Evolutionary conservation across 2,113 vertebrate species (phyloP).

Genomic region (Microcebus jonahi): DNA sequence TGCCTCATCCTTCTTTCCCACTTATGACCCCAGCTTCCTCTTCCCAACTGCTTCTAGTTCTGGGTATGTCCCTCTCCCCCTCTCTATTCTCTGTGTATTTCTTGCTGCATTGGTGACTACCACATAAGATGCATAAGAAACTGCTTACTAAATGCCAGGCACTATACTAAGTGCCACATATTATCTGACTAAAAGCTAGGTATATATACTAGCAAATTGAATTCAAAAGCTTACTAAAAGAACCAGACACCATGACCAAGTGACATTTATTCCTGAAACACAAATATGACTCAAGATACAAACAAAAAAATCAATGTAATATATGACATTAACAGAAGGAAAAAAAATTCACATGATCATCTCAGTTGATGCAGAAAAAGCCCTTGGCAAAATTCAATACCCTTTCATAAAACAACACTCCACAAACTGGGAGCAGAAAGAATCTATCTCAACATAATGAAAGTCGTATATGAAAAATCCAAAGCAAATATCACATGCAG

Average conservation of each 20-base stretch:
- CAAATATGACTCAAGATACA: not conserved
- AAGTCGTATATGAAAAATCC: not conserved
- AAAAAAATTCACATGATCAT: not conserved
- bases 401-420: not conserved
- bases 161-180: not conserved
- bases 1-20: not conserved
- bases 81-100: not conserved
- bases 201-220: not conserved
- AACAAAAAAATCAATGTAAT: not conserved
- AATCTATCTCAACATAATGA: not conserved
- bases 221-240: not conserved
- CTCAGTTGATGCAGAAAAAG: not conserved
- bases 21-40: not conserved
- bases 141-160: not conserved
- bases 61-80: too few relatives aligned
- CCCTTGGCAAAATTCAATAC: not conserved
- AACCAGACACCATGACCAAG: not conserved
- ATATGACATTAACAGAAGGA: not conserved
- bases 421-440: not conserved
- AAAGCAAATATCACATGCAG: not conserved
- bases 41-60: not conserved
- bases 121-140: not conserved
- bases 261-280: not conserved
- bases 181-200: not conserved
- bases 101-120: not conserved